phyloP scores from a whole-genome alignment of 2,797 vertebrate species.

The Crenichthys baileyi region DNA sequence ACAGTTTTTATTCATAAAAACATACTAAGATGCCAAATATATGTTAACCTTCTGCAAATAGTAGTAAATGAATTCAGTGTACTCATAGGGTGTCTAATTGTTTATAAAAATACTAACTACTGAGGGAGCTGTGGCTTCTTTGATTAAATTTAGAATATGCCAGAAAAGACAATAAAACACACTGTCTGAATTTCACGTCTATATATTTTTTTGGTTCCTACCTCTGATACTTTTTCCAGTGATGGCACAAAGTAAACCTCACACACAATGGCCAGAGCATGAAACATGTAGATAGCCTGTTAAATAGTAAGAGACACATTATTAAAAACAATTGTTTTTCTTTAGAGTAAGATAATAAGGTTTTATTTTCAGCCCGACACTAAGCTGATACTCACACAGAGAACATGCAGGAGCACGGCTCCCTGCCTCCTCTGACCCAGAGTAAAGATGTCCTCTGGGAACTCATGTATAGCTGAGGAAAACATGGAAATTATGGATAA shows the following conservation, averaged over 20 bases:
- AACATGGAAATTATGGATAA: slow-evolving; percentile 15
- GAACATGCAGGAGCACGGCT: slow-evolving; percentile 80
- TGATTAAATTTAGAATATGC: neutral
- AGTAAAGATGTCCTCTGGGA: slow-evolving; percentile 83
- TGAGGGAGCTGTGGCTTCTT: neutral
- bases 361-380: neutral
- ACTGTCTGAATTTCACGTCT: neutral
- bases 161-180: neutral
- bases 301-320: slow-evolving; percentile 31
- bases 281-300: slow-evolving; percentile 86
- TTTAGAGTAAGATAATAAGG: neutral
- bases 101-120: neutral
- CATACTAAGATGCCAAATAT: neutral
- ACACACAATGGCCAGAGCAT: slow-evolving; percentile 84
- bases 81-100: neutral
- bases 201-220: slow-evolving; percentile 39
- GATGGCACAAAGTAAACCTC: slow-evolving; percentile 86
- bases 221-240: slow-evolving; percentile 84
- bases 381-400: slow-evolving; percentile 78
- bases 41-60: neutral
- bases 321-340: neutral
- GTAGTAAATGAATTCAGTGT: neutral
- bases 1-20: neutral
- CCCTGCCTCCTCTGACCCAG: slow-evolving; percentile 79
- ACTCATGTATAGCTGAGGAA: slow-evolving; percentile 78